Percentiles rank a stretch among this genome's conserved stretches.
phyloP scores from a whole-genome alignment of 2,888 invertebrate genomes.

The Ophion ellenae region DNA sequence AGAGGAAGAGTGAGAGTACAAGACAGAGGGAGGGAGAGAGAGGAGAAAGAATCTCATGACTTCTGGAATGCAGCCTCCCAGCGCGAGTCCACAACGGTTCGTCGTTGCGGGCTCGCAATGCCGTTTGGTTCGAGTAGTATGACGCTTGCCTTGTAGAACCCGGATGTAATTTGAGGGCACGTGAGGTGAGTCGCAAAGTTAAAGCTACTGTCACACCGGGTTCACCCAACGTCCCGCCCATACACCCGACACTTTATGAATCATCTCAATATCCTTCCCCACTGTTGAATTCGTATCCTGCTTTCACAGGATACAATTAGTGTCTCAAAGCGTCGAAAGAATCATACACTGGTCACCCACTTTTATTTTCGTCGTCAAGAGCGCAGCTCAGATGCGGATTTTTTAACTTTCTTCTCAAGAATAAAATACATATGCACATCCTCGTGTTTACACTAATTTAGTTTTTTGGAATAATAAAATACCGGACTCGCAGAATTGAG shows the following conservation, averaged over 20 bases:
- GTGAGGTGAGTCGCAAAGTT: constrained; percentile 59
- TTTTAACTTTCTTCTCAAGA: background rate
- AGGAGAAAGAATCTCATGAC: constrained; percentile 57
- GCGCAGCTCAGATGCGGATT: background rate
- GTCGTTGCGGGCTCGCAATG: constrained; percentile 59
- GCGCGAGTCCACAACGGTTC: constrained; percentile 55
- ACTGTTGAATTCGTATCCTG: background rate
- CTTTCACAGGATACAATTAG: background rate
- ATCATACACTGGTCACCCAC: background rate
- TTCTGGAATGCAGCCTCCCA: constrained; percentile 69
- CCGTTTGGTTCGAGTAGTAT: constrained; percentile 48
- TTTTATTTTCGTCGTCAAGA: background rate
- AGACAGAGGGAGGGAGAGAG: constrained; percentile 20
- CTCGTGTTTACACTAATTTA: no score
- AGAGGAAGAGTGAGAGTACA: constrained; percentile 49
- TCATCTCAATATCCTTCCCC: background rate
- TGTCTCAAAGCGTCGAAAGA: background rate
- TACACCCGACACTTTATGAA: background rate
- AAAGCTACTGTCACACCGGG: constrained; percentile 61
- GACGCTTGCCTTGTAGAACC: constrained; percentile 69
- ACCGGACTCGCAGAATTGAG: no score
- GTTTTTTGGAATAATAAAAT: no score
- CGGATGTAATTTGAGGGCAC: constrained; percentile 70
- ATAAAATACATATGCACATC: no score
- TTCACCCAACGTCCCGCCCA: background rate